phyloP scores from a whole-genome alignment of 2,888 invertebrate species.

The Pardosa pseudoannulata region DNA sequence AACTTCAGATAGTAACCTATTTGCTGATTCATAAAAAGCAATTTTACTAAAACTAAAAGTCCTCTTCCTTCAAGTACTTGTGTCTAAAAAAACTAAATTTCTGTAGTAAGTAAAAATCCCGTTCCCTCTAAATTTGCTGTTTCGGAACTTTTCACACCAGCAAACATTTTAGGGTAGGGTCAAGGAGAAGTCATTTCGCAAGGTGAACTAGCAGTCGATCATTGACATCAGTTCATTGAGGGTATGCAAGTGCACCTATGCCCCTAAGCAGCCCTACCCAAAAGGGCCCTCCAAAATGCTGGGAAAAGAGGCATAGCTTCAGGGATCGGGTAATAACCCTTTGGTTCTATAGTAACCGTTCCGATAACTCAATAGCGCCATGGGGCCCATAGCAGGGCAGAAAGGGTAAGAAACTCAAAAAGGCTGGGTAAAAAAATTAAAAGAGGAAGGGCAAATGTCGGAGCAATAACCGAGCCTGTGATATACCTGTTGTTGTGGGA shows the following conservation, averaged over 20 bases:
- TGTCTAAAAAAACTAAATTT: too few species aligned
- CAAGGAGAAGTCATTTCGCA: constrained; percentile 22
- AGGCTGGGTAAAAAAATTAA: constrained; percentile 16
- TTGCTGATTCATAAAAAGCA: too few species aligned
- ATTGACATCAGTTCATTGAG: constrained; percentile 25
- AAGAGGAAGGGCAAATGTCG: constrained; percentile 50
- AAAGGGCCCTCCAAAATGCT: constrained; percentile 26
- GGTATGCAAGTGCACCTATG: constrained; percentile 34
- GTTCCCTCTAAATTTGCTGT: too few species aligned
- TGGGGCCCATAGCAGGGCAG: constrained; percentile 31
- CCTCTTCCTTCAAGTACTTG: too few species aligned
- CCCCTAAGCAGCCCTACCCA: constrained; percentile 24
- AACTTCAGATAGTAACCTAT: too few species aligned
- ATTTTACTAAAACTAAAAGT: too few species aligned
- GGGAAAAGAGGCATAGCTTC: constrained; percentile 56
- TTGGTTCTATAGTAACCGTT: constrained; percentile 39
- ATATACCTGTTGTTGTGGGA: constrained; percentile 48
- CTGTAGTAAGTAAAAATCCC: too few species aligned
- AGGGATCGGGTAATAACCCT: constrained; percentile 40
- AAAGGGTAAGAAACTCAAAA: constrained; percentile 51
- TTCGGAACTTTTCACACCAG: too few species aligned
- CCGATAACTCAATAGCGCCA: constrained; percentile 35
- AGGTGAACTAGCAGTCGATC: constrained; percentile 40
- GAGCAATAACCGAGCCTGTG: constrained; percentile 35
- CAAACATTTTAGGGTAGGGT: neutral